Base-by-base conservation (phyloP, 2,888 invertebrate genomes). In the Agonum fuliginosum region DNA sequence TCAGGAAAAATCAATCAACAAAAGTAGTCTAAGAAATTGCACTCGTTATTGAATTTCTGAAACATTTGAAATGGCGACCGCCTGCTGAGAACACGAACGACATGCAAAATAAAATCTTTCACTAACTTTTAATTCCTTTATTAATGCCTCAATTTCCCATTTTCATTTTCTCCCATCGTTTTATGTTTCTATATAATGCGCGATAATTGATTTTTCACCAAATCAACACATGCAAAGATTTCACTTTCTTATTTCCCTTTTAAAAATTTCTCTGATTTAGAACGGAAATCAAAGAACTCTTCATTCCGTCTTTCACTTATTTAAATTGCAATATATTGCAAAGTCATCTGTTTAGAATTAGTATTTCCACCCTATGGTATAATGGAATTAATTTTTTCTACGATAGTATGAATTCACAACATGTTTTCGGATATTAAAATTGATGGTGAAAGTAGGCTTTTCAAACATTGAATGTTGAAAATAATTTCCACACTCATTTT, bases 1-100 rank as follows among this genome's bases (percentile, higher is more conserved):
- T 75, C 75, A 75, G 75, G 75, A 75, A 75, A 75, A 75, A 75
- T 75, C 75, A 75, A 75, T 75, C 62, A 67, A 75, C 75, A 75
- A 75, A 67, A 75, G 75, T 48, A 75, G 67, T 75, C 65, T 65
- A 75, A 75, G 75, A 75, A 75, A 75, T 75, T 75, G 75, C 65
- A 67, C 48, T 67, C 58, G 34, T 75, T 75, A 75, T 75, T 75
- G 67, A 67, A 75, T 75, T 67, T 75, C 30, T 67, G 48, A 67
- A 65, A 75, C 75, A 75, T 75, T 75, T 75, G 75, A 48, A 75
- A 75, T 70, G 27, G 41, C 62, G 30, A 58, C 43, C 24, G 20
- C 46, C 19, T 67, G 37, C 67, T 37, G 34, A 10, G 27, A 46
- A 12, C 27, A 14, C 30, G 27, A 69, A 58, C 24, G 24, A 69